Percentiles rank a stretch among this genome's conserved stretches.
phyloP scores from a whole-genome alignment of 1,140 invertebrate genomes.

The Brachionus plicatilis region DNA sequence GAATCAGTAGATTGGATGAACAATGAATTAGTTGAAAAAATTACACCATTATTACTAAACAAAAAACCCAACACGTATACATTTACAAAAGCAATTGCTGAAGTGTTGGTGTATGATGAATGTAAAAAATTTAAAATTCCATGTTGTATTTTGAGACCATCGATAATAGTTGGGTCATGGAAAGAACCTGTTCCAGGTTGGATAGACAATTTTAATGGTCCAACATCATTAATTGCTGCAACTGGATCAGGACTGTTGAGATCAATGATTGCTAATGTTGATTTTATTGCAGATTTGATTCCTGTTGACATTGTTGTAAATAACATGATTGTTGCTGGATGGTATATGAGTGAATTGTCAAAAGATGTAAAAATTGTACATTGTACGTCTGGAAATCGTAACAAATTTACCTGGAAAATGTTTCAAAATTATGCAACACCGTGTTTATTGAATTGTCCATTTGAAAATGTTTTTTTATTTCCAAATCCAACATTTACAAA shows the following conservation, averaged over 20 bases:
- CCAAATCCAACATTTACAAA: conserved; percentile 51
- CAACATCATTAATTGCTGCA: conserved; percentile 47
- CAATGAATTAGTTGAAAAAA: conserved; percentile 64
- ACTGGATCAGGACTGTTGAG: conserved; percentile 74
- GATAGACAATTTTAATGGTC: conserved; percentile 55
- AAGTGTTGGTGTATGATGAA: conserved; percentile 62
- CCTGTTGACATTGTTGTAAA: conserved; percentile 88
- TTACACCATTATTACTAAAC: conserved; percentile 67
- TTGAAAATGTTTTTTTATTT: conserved; percentile 48
- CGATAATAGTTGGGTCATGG: conserved; percentile 81
- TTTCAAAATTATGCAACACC: conserved; percentile 29
- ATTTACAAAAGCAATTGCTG: conserved; percentile 74
- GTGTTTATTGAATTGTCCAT: conserved; percentile 50
- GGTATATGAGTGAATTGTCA: conserved; percentile 64
- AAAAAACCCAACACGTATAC: conserved; percentile 77
- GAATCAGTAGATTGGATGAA: conserved; percentile 66
- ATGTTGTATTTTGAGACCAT: conserved; percentile 72
- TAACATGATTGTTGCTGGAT: conserved; percentile 72
- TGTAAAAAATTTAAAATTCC: conserved; percentile 65
- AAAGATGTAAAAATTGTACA: conserved; percentile 27
- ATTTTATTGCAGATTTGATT: conserved; percentile 80
- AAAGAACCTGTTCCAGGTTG: conserved; percentile 70
- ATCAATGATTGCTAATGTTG: conserved; percentile 68
- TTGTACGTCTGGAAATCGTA: conserved; percentile 41
- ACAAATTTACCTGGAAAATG: conserved; percentile 41